phyloP scores from a whole-genome alignment of 2,888 invertebrate species.

The Copidosoma aretas region DNA sequence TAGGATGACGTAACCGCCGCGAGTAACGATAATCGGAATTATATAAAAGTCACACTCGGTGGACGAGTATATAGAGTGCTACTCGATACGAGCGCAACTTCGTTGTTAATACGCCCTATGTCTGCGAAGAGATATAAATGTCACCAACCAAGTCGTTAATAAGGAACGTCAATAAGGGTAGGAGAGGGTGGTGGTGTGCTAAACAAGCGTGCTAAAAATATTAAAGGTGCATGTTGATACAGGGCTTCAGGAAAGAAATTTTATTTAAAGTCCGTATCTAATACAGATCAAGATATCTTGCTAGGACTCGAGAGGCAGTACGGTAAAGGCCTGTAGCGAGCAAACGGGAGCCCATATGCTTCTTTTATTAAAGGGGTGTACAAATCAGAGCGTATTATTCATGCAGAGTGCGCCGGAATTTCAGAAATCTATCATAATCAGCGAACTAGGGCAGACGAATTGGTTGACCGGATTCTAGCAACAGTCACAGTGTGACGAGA shows the following conservation, averaged over 20 bases:
- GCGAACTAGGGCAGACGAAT: not conserved
- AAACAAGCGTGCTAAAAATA: no score
- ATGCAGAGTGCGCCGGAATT: no score
- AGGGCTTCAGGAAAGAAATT: constrained; percentile 10
- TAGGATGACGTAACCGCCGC: not conserved
- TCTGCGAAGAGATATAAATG: constrained; percentile 1
- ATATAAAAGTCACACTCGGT: not conserved
- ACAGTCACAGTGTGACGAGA: no score
- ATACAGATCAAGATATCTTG: not conserved
- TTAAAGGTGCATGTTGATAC: no score
- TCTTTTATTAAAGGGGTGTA: not conserved
- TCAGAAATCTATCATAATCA: not conserved
- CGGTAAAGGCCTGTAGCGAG: no score
- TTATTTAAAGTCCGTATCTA: not conserved
- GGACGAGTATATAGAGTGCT: not conserved
- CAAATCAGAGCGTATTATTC: not conserved
- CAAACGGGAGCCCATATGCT: not conserved
- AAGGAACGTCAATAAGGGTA: no score
- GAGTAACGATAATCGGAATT: not conserved
- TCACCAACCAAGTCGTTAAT: no score
- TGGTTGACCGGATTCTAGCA: not conserved
- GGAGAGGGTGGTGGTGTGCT: no score
- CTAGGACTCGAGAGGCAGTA: no score
- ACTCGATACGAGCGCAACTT: constrained; percentile 9
- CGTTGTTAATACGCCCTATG: not conserved